These are phyloP conservation scores for Rhyacophila brunnea DNA, from an alignment of 1,140 invertebrate genomes.

Conservation along the genomic window DNA sequence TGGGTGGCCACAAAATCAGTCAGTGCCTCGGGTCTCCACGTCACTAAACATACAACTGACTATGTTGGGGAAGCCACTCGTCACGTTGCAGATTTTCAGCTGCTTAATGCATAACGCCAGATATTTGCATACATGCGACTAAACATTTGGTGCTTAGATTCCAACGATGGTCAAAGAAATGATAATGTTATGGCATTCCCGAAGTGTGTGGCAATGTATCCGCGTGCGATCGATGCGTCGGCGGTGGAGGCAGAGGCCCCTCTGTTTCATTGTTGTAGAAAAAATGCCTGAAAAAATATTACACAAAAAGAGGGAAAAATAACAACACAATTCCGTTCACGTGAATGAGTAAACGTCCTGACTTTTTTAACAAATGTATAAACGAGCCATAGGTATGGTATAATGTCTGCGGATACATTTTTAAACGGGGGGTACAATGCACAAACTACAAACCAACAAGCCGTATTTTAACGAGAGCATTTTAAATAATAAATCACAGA, in stretches of 20 bases:
- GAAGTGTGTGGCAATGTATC: not conserved
- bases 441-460: constrained; percentile 11
- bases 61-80: no score
- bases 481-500: constrained; percentile 4
- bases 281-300: constrained; percentile 2
- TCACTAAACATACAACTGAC: no score
- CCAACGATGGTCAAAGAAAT: no score
- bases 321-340: constrained; percentile 28
- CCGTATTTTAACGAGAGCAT: constrained; percentile 11
- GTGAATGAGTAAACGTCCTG: constrained; percentile 29
- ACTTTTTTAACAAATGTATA: constrained; percentile 24
- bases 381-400: constrained; percentile 3
- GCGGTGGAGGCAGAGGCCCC: not conserved
- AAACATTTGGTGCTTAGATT: no score
- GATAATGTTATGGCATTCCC: no score
- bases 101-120: no score
- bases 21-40: no score
- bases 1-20: no score
- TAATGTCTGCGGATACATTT: constrained; percentile 15
- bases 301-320: constrained; percentile 12
- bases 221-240: not conserved
- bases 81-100: no score
- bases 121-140: no score
- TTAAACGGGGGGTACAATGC: constrained; percentile 11
- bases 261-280: constrained; percentile 3